These are phyloP conservation scores for Anastrepha obliqua DNA, from an alignment of 1,140 invertebrate genomes.

Conservation along the genomic window DNA sequence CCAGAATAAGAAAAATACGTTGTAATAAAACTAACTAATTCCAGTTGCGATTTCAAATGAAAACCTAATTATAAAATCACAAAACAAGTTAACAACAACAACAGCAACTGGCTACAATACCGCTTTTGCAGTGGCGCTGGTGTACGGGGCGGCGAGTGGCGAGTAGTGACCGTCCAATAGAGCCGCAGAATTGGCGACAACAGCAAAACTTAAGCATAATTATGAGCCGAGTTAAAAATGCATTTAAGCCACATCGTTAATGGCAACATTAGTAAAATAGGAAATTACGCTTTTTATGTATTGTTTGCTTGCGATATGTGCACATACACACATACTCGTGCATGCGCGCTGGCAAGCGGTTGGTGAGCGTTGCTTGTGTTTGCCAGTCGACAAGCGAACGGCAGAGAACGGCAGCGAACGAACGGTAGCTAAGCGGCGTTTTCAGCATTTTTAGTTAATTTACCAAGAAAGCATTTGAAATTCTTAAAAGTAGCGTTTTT, in stretches of 20 bases:
- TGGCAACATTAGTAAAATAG: conserved; percentile 54
- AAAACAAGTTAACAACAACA: conserved; percentile 49
- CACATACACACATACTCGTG: background rate
- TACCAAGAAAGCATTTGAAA: conserved; percentile 69
- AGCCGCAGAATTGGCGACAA: background rate
- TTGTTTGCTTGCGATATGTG: background rate
- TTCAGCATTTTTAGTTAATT: conserved; percentile 74
- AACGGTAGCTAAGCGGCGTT: conserved; percentile 61
- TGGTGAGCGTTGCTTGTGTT: background rate
- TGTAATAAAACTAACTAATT: conserved; percentile 24
- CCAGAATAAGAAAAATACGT: background rate
- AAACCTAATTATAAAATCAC: conserved; percentile 55
- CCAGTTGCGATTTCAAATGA: conserved; percentile 54
- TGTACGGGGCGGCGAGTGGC: background rate
- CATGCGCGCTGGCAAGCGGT: background rate
- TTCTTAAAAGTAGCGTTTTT: conserved; percentile 57
- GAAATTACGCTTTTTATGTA: conserved; percentile 39
- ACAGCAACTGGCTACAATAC: background rate
- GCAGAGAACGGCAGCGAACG: background rate
- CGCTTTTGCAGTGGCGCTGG: background rate
- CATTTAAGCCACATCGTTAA: conserved; percentile 54
- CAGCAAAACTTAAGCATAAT: conserved; percentile 53
- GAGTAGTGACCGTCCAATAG: background rate
- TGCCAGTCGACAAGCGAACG: too few species aligned
- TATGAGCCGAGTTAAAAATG: conserved; percentile 53